Evolutionary conservation across 2,113 vertebrate species (phyloP), one percentile per base, ranked within the genome.

Genomic region (Chaetodon auriga): DNA sequence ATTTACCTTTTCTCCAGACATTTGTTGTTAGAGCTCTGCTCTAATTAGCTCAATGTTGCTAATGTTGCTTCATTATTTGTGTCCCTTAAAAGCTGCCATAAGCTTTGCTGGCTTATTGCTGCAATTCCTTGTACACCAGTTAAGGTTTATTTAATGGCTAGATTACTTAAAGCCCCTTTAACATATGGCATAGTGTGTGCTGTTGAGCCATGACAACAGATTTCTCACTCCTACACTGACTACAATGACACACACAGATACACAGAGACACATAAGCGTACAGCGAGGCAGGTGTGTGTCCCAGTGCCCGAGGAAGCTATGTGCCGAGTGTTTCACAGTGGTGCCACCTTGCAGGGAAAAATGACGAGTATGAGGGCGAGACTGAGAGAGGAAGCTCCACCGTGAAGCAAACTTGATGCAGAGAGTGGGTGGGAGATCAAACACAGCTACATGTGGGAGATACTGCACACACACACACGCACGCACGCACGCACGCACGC

Each of bases 361-460:
- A 75, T 10, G 38, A 68, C 43, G 30, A 80, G 38, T 23, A 9
- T 53, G 61, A 80, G 48, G 60, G 53, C 51, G 72, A 73, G 35
- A 66, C 15, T 55, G 58, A 62, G 70, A 64, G 71, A 76, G 18
- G 78, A 70, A 69, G 54, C 49, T 87, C 35, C 16, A 21, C n/a
- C 12, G 68, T 73, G 76, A 78, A 49, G n/a, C 35, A 83, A 81
- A 88, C 41, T 85, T 79, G 76, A 58, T 65, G 69, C 64, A 48
- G 23, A 45, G 53, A 77, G 85, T 88, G 82, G 82, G 86, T 57
- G 85, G 80, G 45, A 78, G 63, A 86, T 79, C 60, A 90, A 81
- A 85, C 72, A 76, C 69, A 84, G 62, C 49, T 41, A 63, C 76
- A 76, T 41, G 36, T 81, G 74, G 72, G 61, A 66, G 30, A 48